Base-by-base conservation (phyloP, 2,888 invertebrate species). In the Trichogramma evanescens region DNA sequence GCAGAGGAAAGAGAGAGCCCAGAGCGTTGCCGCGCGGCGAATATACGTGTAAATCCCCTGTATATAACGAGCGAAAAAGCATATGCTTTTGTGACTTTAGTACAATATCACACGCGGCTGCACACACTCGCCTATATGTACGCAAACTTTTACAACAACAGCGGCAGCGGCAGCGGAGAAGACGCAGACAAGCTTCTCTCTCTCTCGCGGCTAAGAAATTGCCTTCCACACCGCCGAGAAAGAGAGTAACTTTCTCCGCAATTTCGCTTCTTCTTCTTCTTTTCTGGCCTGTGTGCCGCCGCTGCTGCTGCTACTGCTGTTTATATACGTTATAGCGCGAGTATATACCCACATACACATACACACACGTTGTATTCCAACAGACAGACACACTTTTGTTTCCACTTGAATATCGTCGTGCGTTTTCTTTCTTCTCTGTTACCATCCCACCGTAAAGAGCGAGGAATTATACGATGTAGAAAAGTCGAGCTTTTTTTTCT, bases 141-240 rank as follows among this genome's bases (percentile, higher is more conserved):
- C 26, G 26, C 26, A 26, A 26, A 26, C 26, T 26, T 26, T 26
- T 26, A 26, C 26, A 26, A 26, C 26, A 26, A 26, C 26, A 26
- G 26, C 26, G 26, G 26, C 26, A 26, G 26, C 26, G 26, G 26
- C 26, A 26, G 26, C 26, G 4, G 45, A 13, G 42, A 8, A 54
- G 52, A 46, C 13, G 51, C 56, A 66, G 68, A 68, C 69, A 66
- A 71, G 67, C 68, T 69, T 68, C 26, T 26, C 26, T 1, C 26
- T 26, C 26, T 26, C 26, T 26, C 26, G 26, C 63, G 66, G 66
- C 67, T 70, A 72, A 72, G 71, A 72, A 72, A 71, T 72, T 71
- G 70, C 71, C 67, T 70, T 63, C 64, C 66, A 61, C 65, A 64
- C 42, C 49, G 60, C 44, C 52, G 59, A 54, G 54, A 39, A 50